These are phyloP conservation scores for Tryphoninae sp. DNA, from an alignment of 2,888 invertebrate species.

Conservation along the genomic window DNA sequence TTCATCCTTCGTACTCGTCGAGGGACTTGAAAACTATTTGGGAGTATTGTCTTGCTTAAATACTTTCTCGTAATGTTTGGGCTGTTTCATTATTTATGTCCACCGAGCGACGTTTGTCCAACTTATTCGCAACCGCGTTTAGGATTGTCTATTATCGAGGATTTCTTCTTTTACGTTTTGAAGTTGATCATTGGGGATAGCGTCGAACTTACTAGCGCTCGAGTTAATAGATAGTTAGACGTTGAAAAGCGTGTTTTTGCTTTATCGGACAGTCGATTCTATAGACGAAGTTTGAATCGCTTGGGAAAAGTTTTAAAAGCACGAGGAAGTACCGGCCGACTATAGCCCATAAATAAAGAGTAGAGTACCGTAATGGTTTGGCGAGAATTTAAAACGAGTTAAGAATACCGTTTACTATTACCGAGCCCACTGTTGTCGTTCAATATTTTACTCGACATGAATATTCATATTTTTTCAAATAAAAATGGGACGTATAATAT, in stretches of 20 bases:
- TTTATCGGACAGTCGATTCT: background rate
- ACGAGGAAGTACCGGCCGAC: background rate
- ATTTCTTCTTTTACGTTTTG: background rate
- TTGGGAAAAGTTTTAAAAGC: background rate
- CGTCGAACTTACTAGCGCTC: background rate
- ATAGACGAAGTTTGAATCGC: slow-evolving; percentile 13
- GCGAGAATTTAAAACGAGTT: background rate
- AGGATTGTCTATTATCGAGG: slow-evolving; percentile 16
- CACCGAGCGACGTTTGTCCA: background rate
- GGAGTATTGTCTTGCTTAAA: too few relatives aligned
- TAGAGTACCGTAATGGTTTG: background rate
- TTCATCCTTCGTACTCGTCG: too few relatives aligned
- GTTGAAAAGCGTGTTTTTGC: slow-evolving; percentile 15
- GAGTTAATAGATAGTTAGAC: background rate
- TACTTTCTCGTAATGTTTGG: too few relatives aligned
- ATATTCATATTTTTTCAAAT: too few relatives aligned
- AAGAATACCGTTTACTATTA: background rate
- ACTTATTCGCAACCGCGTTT: background rate
- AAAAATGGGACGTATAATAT: too few relatives aligned
- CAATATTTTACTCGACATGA: too few relatives aligned
- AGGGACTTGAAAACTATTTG: too few relatives aligned
- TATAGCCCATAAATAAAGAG: background rate
- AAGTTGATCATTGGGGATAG: background rate
- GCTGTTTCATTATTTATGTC: too few relatives aligned
- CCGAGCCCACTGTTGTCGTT: background rate